phyloP scores from a whole-genome alignment of 2,888 invertebrate genomes.

The Malacosoma neustria region DNA sequence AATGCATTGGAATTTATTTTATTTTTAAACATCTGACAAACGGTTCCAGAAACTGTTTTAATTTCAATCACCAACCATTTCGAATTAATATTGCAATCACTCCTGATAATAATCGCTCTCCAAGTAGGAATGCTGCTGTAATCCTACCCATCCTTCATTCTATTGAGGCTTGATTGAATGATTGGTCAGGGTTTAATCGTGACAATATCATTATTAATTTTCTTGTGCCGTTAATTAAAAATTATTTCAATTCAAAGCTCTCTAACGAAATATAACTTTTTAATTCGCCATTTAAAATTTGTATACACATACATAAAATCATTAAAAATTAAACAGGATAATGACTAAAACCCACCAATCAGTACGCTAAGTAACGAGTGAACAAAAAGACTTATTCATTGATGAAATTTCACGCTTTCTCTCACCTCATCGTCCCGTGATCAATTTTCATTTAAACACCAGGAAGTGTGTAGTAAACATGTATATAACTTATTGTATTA shows the following conservation, averaged over 20 bases:
- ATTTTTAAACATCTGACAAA: too few relatives aligned
- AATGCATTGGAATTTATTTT: too few relatives aligned
- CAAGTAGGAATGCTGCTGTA: slow-evolving; percentile 29
- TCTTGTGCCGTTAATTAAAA: too few relatives aligned
- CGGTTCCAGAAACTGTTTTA: background rate
- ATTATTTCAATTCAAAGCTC: too few relatives aligned
- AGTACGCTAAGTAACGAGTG: background rate
- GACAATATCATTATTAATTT: too few relatives aligned
- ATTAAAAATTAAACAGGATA: too few relatives aligned
- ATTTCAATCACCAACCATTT: background rate
- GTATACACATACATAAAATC: too few relatives aligned
- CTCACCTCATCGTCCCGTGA: slow-evolving; percentile 40
- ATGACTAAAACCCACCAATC: background rate
- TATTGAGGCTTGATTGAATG: slow-evolving; percentile 19
- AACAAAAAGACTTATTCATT: slow-evolving; percentile 47
- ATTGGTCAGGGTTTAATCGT: slow-evolving; percentile 6
- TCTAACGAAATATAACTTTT: too few relatives aligned
- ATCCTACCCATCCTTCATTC: slow-evolving; percentile 14
- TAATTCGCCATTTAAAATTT: too few relatives aligned
- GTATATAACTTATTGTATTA: slow-evolving; percentile 55
- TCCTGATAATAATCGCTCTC: slow-evolving; percentile 1
- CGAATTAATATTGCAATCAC: slow-evolving; percentile 1
- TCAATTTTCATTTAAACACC: slow-evolving; percentile 36
- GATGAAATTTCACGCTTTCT: slow-evolving; percentile 68
- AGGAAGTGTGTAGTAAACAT: slow-evolving; percentile 65